Evolutionary conservation across 2,797 vertebrate species (phyloP).

Genomic region (Phataginus tricuspis): DNA sequence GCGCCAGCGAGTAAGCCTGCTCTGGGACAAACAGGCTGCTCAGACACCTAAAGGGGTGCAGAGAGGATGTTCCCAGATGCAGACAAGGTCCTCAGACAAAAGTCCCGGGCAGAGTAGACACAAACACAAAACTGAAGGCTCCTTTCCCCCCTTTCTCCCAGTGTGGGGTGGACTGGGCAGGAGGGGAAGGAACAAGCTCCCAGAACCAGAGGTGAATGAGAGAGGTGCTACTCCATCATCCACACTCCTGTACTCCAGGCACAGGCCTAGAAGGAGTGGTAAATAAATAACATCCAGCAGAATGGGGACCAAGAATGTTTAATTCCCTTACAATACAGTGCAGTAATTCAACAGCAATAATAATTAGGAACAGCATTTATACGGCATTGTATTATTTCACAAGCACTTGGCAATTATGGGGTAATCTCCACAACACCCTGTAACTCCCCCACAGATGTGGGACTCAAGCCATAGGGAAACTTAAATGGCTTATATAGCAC

Average conservation of each 20-base stretch:
- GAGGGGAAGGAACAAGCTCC: not conserved
- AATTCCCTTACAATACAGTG: conserved; percentile 54
- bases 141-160: not conserved
- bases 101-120: not conserved
- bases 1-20: not conserved
- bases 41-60: not conserved
- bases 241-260: not conserved
- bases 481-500: conserved; percentile 40
- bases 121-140: not conserved
- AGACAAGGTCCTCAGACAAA: not conserved
- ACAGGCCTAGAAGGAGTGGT: conserved; percentile 25
- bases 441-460: not conserved
- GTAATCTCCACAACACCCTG: conserved; percentile 60
- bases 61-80: not conserved
- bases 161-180: not conserved
- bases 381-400: conserved; percentile 63
- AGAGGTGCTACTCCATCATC: not conserved
- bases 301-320: not conserved
- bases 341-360: conserved; percentile 62
- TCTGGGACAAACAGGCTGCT: not conserved
- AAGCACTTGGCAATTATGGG: conserved; percentile 58
- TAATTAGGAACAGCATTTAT: conserved; percentile 72
- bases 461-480: conserved; percentile 36
- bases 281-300: conserved; percentile 70
- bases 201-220: not conserved